Conservation (phyloP, 2,888 invertebrate species). For the Desoria tigrina region DNA sequence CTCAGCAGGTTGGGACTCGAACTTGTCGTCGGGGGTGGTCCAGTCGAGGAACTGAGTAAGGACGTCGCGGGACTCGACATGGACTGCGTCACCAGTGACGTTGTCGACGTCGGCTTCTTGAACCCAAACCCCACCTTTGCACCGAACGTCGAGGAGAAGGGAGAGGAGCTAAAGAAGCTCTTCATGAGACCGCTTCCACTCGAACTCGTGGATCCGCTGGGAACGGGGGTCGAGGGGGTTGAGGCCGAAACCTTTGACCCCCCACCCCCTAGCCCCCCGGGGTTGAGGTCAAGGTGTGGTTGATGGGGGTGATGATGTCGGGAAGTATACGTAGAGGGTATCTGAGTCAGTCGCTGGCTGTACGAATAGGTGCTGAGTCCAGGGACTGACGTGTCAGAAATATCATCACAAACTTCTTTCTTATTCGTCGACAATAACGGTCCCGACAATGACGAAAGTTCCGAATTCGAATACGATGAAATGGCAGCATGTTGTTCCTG, state of each 20-base stretch:
- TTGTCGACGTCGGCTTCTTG: conserved; percentile 42
- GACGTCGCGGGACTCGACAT: not conserved
- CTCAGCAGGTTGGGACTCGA: conserved; percentile 45
- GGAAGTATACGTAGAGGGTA: conserved; percentile 29
- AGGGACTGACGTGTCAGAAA: not conserved
- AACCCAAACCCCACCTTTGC: conserved; percentile 4
- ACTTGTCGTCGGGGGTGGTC: conserved; percentile 43
- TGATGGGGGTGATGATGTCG: conserved; percentile 9
- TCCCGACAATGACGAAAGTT: not conserved
- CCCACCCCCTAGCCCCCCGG: conserved; percentile 14
- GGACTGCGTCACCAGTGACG: conserved; percentile 20
- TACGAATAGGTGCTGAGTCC: conserved; percentile 21
- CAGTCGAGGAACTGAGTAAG: conserved; percentile 4
- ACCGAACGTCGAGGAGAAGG: conserved; percentile 39
- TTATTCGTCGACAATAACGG: not conserved
- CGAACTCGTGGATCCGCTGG: conserved; percentile 12
- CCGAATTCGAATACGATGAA: not conserved
- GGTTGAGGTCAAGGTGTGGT: conserved; percentile 17
- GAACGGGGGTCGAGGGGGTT: conserved; percentile 31
- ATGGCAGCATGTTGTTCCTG: not conserved
- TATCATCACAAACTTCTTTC: not conserved
- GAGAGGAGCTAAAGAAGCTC: conserved; percentile 38
- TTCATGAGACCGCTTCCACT: conserved; percentile 40
- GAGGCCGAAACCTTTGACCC: conserved; percentile 25
- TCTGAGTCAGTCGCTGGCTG: conserved; percentile 35